These are phyloP conservation scores for Chionoecetes opilio DNA, from an alignment of 1,140 invertebrate genomes.

Conservation along the genomic window DNA sequence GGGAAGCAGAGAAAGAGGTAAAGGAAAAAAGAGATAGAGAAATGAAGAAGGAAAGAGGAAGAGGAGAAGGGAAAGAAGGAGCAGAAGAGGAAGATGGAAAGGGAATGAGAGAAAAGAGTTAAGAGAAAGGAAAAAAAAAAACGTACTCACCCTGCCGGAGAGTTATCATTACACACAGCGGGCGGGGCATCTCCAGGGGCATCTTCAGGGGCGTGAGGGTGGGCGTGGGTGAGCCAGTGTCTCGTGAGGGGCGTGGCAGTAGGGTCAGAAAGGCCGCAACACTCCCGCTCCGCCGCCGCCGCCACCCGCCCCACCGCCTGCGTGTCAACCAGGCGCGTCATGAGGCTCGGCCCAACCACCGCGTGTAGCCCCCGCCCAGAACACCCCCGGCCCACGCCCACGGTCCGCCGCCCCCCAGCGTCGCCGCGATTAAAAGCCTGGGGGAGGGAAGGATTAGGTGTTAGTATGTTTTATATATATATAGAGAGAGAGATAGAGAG, in stretches of 20 bases:
- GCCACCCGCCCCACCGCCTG: conserved; percentile 47
- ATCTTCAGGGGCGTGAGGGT: background rate
- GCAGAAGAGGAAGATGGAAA: background rate
- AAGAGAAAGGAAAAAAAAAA: background rate
- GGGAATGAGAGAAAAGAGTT: too few species aligned
- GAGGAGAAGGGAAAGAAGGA: background rate
- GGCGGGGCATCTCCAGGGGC: background rate
- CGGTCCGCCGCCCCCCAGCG: background rate
- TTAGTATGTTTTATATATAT: too few species aligned
- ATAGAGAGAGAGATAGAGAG: background rate
- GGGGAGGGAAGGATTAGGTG: background rate
- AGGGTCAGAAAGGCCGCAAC: conserved; percentile 53
- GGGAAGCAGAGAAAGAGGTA: background rate
- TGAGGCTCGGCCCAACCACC: conserved; percentile 1
- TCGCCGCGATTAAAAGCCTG: background rate
- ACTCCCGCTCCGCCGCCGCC: conserved; percentile 33
- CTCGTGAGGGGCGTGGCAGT: conserved; percentile 62
- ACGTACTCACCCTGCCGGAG: conserved; percentile 55
- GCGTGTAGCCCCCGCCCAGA: background rate
- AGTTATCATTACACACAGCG: conserved; percentile 61
- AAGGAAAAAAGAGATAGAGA: background rate
- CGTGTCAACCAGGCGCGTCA: conserved; percentile 51
- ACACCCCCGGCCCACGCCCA: background rate
- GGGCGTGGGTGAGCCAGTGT: conserved; percentile 50
- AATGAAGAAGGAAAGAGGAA: background rate